These are phyloP conservation scores for Metaphire vulgaris DNA, from an alignment of 1,140 invertebrate genomes.

Conservation along the genomic window DNA sequence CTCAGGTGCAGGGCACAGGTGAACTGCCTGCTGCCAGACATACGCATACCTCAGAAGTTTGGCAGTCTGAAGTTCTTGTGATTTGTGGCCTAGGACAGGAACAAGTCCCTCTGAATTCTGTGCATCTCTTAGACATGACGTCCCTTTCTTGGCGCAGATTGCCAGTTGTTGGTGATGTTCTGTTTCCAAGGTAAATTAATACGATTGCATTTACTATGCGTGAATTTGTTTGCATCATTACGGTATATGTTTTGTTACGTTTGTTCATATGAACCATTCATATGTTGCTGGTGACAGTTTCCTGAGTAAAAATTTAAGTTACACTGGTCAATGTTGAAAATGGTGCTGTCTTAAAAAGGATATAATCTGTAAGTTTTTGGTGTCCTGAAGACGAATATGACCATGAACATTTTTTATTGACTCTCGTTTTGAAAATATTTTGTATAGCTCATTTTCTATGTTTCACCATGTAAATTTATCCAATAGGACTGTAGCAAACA, in stretches of 20 bases:
- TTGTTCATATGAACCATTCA: constrained; percentile 1
- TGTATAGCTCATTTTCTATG: too few species aligned
- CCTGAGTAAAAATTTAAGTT: too few species aligned
- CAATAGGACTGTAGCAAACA: too few species aligned
- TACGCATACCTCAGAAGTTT: constrained; percentile 9
- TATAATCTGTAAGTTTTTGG: too few species aligned
- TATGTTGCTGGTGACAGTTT: not conserved
- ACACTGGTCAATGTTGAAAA: too few species aligned
- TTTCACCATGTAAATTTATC: too few species aligned
- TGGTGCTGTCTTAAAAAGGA: too few species aligned
- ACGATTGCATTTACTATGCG: too few species aligned
- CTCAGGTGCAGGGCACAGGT: not conserved
- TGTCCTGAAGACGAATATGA: too few species aligned
- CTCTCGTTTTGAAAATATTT: too few species aligned
- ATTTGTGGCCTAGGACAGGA: not conserved
- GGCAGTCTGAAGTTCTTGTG: constrained; percentile 6
- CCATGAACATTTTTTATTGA: too few species aligned
- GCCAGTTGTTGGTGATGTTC: not conserved
- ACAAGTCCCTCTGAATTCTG: not conserved
- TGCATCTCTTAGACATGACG: constrained; percentile 4
- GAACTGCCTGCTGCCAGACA: constrained; percentile 1
- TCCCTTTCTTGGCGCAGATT: not conserved
- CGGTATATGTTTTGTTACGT: not conserved
- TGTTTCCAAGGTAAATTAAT: not conserved
- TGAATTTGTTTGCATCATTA: not conserved